Conservation (phyloP, 1,140 invertebrate genomes). For the Bombus waltoni region DNA sequence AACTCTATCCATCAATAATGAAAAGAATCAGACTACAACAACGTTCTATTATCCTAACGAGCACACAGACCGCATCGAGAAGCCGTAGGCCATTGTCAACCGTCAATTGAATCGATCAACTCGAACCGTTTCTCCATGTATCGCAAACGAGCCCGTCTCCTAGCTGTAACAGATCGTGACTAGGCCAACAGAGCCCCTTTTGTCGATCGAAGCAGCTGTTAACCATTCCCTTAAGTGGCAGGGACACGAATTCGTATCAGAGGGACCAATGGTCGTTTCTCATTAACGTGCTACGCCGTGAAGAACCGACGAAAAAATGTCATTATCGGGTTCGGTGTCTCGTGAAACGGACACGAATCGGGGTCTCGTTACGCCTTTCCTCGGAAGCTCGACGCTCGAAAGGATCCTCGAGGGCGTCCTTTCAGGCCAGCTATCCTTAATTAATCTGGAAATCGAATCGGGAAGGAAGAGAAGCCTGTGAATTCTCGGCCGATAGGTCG, state of each 20-base stretch:
- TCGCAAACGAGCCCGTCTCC: neutral
- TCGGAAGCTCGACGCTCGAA: constrained; percentile 27
- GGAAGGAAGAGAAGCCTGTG: constrained; percentile 32
- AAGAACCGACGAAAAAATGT: constrained; percentile 60
- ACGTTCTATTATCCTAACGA: neutral
- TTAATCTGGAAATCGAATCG: constrained; percentile 70
- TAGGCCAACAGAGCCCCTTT: neutral
- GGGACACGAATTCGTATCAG: constrained; percentile 6
- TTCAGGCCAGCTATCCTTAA: constrained; percentile 68
- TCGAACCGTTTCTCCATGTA: neutral
- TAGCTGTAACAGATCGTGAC: neutral
- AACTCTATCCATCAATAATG: too few species aligned
- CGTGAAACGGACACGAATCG: constrained; percentile 66
- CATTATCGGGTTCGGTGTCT: constrained; percentile 66
- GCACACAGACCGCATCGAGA: too few species aligned
- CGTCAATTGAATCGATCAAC: neutral
- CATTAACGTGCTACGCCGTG: constrained; percentile 1
- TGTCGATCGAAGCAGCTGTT: neutral
- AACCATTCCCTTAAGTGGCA: neutral
- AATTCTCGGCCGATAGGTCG: constrained; percentile 58
- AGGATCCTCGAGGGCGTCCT: constrained; percentile 62
- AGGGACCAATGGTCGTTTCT: constrained; percentile 7
- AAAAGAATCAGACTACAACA: neutral
- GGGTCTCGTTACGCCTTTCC: constrained; percentile 58
- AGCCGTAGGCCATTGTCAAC: neutral